These are phyloP conservation scores for Mythimna albipuncta DNA, from an alignment of 2,888 invertebrate genomes.

Conservation along the genomic window DNA sequence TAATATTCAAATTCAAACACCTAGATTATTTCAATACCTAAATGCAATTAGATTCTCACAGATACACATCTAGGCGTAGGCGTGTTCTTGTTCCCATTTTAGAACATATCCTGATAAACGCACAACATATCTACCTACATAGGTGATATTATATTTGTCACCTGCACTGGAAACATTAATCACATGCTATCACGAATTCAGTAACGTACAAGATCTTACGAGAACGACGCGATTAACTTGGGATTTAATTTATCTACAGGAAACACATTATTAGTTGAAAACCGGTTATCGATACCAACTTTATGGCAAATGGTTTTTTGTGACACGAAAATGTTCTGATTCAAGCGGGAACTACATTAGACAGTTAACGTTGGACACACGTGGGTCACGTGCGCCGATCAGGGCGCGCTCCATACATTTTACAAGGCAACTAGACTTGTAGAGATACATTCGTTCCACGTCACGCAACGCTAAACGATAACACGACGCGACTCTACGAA, in stretches of 20 bases:
- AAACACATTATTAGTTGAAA: constrained; percentile 36
- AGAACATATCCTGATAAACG: constrained; percentile 51
- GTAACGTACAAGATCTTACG: constrained; percentile 15
- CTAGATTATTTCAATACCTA: constrained; percentile 6
- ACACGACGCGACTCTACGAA: too few species aligned
- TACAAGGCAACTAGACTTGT: too few species aligned
- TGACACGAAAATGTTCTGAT: constrained; percentile 11
- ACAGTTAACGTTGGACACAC: too few species aligned
- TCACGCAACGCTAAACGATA: too few species aligned
- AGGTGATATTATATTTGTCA: constrained; percentile 7
- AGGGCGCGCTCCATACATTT: too few species aligned
- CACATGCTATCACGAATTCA: constrained; percentile 10
- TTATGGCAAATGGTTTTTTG: constrained; percentile 15
- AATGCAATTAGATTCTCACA: constrained; percentile 27
- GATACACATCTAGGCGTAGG: constrained; percentile 35
- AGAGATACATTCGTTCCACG: too few species aligned
- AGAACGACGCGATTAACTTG: constrained; percentile 25
- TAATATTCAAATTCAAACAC: constrained; percentile 20
- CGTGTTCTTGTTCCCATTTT: constrained; percentile 50
- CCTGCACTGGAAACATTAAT: constrained; percentile 5
- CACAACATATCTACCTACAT: background rate
- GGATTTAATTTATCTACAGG: constrained; percentile 44
- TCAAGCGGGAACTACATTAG: too few species aligned
- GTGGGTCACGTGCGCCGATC: too few species aligned
- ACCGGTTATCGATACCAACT: too few species aligned